A percentile compares a stretch with the other conserved stretches of the same genome.
Conservation (phyloP, 1,140 invertebrate genomes). For the Araneus ventricosus region DNA sequence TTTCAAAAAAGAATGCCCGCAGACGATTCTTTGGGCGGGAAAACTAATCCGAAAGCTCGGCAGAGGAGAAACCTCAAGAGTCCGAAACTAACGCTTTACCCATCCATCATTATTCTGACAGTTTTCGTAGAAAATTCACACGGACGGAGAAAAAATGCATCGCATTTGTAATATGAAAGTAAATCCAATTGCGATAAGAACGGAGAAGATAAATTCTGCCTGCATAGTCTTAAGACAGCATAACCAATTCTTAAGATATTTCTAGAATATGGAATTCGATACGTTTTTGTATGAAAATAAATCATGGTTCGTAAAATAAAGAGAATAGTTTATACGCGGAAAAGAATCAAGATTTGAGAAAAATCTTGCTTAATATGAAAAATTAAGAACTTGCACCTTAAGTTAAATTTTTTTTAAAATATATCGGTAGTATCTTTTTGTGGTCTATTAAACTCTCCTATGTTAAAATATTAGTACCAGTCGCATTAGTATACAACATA, state of each 20-base stretch:
- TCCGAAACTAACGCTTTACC: neutral
- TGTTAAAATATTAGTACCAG: too few relatives aligned
- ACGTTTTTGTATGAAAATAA: too few relatives aligned
- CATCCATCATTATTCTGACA: conserved; percentile 1
- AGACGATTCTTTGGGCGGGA: neutral
- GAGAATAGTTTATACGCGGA: too few relatives aligned
- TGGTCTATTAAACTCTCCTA: too few relatives aligned
- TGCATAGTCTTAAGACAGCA: neutral
- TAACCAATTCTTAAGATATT: neutral
- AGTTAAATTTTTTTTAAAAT: too few relatives aligned
- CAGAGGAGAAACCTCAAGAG: neutral
- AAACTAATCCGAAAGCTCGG: neutral
- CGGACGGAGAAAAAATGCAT: neutral
- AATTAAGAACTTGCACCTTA: too few relatives aligned
- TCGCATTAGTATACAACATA: too few relatives aligned
- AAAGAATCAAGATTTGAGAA: too few relatives aligned
- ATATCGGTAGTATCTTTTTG: too few relatives aligned
- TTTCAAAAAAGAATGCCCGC: too few relatives aligned
- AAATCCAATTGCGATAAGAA: neutral
- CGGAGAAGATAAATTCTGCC: neutral
- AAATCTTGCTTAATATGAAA: too few relatives aligned
- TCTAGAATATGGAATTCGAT: neutral
- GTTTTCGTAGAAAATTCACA: neutral
- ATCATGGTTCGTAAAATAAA: too few relatives aligned
- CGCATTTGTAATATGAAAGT: neutral